Evolutionary conservation across 1,140 invertebrate species (phyloP).

Genomic region (Tetramorium alpestre): DNA sequence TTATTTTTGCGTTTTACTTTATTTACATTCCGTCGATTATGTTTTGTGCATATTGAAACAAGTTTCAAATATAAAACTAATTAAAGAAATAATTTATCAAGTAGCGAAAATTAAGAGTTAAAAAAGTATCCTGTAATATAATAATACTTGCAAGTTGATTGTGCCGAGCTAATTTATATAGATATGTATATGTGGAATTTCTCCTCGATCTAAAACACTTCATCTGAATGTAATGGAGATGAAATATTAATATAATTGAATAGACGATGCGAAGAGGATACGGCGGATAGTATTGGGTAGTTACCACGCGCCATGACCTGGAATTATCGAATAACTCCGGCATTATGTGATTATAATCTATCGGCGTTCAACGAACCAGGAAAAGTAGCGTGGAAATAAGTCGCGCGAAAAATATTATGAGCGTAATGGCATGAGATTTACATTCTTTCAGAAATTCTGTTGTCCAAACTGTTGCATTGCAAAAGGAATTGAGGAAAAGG

Average conservation of each 20-base stretch:
- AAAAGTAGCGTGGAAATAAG: background rate
- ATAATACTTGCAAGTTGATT: background rate
- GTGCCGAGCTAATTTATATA: background rate
- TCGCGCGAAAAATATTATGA: constrained; percentile 1
- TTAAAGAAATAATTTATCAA: background rate
- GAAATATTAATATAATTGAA: constrained; percentile 5
- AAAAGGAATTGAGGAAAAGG: background rate
- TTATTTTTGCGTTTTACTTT: background rate
- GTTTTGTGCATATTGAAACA: background rate
- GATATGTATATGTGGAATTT: constrained; percentile 15
- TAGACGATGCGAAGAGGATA: background rate
- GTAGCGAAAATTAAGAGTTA: background rate
- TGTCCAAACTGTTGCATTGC: background rate
- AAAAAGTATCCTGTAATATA: too few relatives aligned
- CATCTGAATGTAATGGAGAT: constrained; percentile 19
- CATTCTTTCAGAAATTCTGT: background rate
- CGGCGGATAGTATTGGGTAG: background rate
- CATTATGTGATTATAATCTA: constrained; percentile 22
- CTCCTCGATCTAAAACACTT: constrained; percentile 28
- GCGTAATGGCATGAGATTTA: background rate
- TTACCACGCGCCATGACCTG: constrained; percentile 49
- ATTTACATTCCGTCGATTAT: background rate
- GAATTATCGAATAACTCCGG: constrained; percentile 41
- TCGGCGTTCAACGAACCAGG: background rate
- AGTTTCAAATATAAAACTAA: background rate